These are phyloP conservation scores for Excalfactoria chinensis DNA, from an alignment of 2,113 vertebrate species.

Conservation along the genomic window DNA sequence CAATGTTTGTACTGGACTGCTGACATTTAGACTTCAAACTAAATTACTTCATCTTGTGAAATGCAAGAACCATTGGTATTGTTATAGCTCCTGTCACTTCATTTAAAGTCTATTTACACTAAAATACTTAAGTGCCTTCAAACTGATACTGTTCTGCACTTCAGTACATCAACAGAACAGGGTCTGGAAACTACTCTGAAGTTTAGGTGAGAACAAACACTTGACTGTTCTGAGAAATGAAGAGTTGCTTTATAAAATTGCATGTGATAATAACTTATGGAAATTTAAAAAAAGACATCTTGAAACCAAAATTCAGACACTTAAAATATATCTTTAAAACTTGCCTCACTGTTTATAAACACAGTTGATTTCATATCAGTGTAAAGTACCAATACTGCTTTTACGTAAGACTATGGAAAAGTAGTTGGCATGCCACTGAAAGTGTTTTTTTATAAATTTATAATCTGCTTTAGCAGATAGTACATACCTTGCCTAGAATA, in stretches of 20 bases:
- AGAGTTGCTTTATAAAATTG: neutral
- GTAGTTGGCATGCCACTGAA: neutral
- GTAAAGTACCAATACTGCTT: neutral
- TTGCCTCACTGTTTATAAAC: neutral
- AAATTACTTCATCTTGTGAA: neutral
- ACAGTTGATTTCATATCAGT: neutral
- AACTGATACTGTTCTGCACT: neutral
- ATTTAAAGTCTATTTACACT: neutral
- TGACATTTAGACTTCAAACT: neutral
- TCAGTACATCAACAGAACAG: neutral
- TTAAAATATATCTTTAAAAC: neutral
- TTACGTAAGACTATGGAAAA: neutral
- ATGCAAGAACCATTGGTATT: neutral
- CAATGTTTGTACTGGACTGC: neutral
- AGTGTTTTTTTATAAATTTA: neutral
- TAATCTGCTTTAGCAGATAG: neutral
- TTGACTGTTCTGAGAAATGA: neutral
- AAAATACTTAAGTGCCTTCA: neutral
- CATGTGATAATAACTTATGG: neutral
- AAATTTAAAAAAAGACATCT: neutral
- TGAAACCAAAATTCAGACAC: neutral
- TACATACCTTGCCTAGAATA: neutral
- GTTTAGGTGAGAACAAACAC: neutral
- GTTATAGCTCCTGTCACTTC: neutral
- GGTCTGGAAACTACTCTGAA: neutral